Base-by-base conservation (phyloP, 2,113 vertebrate genomes). In the Notothenia rossii region DNA sequence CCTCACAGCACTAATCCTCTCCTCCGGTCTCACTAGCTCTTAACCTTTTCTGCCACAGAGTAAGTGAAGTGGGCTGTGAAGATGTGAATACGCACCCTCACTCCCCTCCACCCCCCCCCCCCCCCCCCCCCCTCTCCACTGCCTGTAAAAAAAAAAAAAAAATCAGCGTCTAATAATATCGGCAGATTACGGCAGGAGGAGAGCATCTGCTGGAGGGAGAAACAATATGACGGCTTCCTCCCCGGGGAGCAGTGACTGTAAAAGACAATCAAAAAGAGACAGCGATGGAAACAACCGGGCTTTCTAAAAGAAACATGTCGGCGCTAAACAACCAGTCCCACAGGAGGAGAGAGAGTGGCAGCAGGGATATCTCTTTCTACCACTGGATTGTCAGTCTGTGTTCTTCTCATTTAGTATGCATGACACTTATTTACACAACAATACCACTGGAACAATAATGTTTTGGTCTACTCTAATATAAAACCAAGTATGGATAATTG, bases 131-230 rank as follows among this genome's bases (percentile, higher is more conserved):
- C 49, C 61, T 25, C n/a, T 64, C 36, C 36, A 40, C 7, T 20
- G 36, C 36, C 36, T 51, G 79, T 84, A 86, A 58, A 86, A 76
- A 25, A 25, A 86, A 76, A 25, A 25, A 3, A 25, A 91, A 86
- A 78, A 90, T 79, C 71, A 63, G 48, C 14, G n/a, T 14, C 75
- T 86, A 83, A 90, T 90, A 92, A 93, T 89, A 91, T 89, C 88
- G 89, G 84, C 87, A 91, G 89, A 89, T 92, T 89, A 90, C 63
- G 69, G 86, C 76, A 79, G 82, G 79, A 82, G 82, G 64, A 80
- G 88, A 91, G 88, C 92, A 93, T 92, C 94, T 93, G 92, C 91
- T 87, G 77, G 65, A 86, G 80, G 77, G 85, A 82, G 87, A 86
- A 90, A 90, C 87, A 92, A 88, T 91, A 88, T 77, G 89, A 92